phyloP scores from a whole-genome alignment of 2,888 invertebrate genomes.

The Callosobruchus maculatus region DNA sequence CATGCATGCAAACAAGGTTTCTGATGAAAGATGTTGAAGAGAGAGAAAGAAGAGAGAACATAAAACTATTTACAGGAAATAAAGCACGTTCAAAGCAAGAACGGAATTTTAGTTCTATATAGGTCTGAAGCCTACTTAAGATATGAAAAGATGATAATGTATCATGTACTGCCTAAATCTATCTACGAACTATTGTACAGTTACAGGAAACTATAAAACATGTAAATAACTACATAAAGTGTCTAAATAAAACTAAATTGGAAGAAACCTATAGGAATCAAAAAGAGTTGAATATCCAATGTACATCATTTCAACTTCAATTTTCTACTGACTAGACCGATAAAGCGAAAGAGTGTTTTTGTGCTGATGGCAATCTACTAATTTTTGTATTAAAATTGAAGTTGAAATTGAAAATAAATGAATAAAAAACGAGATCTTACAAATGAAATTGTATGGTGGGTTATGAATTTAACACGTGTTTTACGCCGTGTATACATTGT shows the following conservation, averaged over 20 bases:
- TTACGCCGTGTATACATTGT: no score
- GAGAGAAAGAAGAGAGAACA: not conserved
- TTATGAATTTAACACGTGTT: not conserved
- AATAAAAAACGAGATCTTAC: not conserved
- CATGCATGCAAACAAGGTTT: no score
- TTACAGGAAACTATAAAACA: not conserved
- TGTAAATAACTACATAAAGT: not conserved
- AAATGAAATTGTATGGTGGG: not conserved
- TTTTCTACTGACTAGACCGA: not conserved
- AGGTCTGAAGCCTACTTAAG: not conserved
- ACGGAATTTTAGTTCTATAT: not conserved
- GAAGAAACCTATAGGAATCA: not conserved
- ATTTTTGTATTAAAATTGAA: not conserved
- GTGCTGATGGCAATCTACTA: not conserved
- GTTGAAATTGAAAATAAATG: not conserved
- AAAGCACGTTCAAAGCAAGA: not conserved
- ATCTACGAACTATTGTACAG: not conserved
- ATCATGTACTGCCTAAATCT: not conserved
- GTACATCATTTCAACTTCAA: not conserved
- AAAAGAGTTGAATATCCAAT: not conserved
- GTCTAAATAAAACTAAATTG: not conserved
- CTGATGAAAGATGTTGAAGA: no score
- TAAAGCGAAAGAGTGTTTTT: no score
- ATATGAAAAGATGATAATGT: not conserved
- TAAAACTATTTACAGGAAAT: not conserved